Conservation (phyloP, 2,888 invertebrate genomes). For the Chymomyza procnemis region DNA sequence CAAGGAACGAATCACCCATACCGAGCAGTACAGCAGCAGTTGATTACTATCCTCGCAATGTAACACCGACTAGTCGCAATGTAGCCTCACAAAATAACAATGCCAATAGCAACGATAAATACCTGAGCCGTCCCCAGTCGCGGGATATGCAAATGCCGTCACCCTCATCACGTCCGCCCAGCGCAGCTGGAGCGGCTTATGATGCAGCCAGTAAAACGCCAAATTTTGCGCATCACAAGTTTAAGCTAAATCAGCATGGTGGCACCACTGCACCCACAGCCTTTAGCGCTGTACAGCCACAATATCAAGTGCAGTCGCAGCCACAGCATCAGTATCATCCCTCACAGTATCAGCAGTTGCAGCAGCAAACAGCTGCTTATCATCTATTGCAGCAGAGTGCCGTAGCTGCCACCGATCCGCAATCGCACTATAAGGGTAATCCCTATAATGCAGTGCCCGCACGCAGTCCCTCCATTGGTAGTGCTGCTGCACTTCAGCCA, state of each 20-base stretch:
- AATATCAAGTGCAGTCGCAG: slow-evolving; percentile 33
- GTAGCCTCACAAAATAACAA: slow-evolving; percentile 13
- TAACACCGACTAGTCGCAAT: slow-evolving; percentile 67
- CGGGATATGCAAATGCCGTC: slow-evolving; percentile 71
- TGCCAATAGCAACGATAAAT: slow-evolving; percentile 58
- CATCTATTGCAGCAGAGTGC: slow-evolving; percentile 68
- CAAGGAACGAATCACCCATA: slow-evolving; percentile 71
- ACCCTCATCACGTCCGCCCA: slow-evolving; percentile 66
- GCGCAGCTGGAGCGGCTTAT: slow-evolving; percentile 45
- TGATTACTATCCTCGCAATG: slow-evolving; percentile 73
- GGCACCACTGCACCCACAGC: slow-evolving; percentile 51
- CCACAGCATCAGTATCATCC: slow-evolving; percentile 54
- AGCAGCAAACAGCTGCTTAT: slow-evolving; percentile 64
- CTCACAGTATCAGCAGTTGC: slow-evolving; percentile 61
- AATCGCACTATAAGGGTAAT: slow-evolving; percentile 59
- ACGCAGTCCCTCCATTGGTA: slow-evolving; percentile 12
- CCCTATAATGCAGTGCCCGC: slow-evolving; percentile 64
- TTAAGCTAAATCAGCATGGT: slow-evolving; percentile 74
- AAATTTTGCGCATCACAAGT: slow-evolving; percentile 78
- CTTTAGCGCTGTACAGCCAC: slow-evolving; percentile 23
- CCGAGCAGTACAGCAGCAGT: slow-evolving; percentile 41
- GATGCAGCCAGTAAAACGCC: slow-evolving; percentile 69
- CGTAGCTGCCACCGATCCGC: slow-evolving; percentile 64
- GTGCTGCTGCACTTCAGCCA: slow-evolving; percentile 29
- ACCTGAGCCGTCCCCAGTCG: slow-evolving; percentile 75